Evolutionary conservation across 2,113 vertebrate species (phyloP).

Genomic region (Brachionichthys hirsutus): DNA sequence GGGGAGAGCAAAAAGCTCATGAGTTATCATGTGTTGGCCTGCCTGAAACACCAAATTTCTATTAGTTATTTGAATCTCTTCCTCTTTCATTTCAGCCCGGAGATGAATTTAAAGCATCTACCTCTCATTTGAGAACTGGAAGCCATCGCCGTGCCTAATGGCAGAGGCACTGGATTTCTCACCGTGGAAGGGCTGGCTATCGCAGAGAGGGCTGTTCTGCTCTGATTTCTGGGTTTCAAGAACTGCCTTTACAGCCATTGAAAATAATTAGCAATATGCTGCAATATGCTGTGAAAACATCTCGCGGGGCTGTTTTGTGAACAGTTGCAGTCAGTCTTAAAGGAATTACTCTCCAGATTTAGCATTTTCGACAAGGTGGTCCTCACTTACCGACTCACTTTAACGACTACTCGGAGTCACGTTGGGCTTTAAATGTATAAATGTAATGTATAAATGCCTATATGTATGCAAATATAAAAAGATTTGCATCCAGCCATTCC

Average conservation of each 20-base stretch:
- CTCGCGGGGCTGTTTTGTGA: constrained; percentile 1
- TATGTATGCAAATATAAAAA: too few relatives aligned
- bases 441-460: constrained; percentile 23
- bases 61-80: constrained; percentile 19
- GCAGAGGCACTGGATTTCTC: constrained; percentile 48
- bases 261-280: constrained; percentile 22
- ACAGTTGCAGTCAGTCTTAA: not conserved
- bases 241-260: constrained; percentile 2
- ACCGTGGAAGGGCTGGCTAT: constrained; percentile 19
- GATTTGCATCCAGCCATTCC: too few relatives aligned
- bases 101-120: constrained; percentile 58
- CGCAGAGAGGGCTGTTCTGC: constrained; percentile 9
- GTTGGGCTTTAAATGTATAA: too few relatives aligned
- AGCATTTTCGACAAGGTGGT: too few relatives aligned
- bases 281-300: constrained; percentile 5
- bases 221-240: constrained; percentile 22
- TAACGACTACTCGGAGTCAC: too few relatives aligned
- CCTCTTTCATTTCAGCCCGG: constrained; percentile 37
- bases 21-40: not conserved
- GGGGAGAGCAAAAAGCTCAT: constrained; percentile 18
- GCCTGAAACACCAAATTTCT: constrained; percentile 8
- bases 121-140: constrained; percentile 49
- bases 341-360: too few relatives aligned
- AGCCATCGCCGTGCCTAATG: constrained; percentile 49
- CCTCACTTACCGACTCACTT: too few relatives aligned